Evolutionary conservation across 2,113 vertebrate species (phyloP).

Genomic region (Cercopithecus mona): DNA sequence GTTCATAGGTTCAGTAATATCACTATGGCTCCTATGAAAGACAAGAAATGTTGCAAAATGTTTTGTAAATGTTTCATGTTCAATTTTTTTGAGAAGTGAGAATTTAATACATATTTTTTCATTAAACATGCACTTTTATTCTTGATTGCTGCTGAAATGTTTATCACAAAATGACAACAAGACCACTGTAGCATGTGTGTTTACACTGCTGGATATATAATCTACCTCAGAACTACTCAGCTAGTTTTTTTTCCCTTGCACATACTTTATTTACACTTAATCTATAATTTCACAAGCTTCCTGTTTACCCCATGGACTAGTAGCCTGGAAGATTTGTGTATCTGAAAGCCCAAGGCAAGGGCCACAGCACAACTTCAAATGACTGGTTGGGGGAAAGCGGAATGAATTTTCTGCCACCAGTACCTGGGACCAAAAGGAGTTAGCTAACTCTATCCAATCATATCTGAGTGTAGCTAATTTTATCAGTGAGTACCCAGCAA

Average conservation of each 20-base stretch:
- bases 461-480: neutral
- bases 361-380: neutral
- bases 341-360: neutral
- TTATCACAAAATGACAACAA: neutral
- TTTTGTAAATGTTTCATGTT: neutral
- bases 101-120: neutral
- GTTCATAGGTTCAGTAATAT: neutral
- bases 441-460: neutral
- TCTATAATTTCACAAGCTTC: neutral
- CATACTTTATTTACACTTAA: neutral
- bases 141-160: neutral
- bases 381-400: neutral
- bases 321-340: neutral
- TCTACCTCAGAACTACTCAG: neutral
- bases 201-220: neutral
- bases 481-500: neutral
- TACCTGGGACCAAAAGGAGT: neutral
- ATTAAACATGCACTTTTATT: neutral
- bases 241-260: neutral
- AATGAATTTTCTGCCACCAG: neutral
- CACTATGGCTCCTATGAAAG: neutral
- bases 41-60: neutral
- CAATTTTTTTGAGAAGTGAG: neutral
- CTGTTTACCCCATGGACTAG: neutral
- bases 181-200: neutral